Evolutionary conservation across 2,113 vertebrate species (phyloP).

Genomic region (Paedocypris sp.): DNA sequence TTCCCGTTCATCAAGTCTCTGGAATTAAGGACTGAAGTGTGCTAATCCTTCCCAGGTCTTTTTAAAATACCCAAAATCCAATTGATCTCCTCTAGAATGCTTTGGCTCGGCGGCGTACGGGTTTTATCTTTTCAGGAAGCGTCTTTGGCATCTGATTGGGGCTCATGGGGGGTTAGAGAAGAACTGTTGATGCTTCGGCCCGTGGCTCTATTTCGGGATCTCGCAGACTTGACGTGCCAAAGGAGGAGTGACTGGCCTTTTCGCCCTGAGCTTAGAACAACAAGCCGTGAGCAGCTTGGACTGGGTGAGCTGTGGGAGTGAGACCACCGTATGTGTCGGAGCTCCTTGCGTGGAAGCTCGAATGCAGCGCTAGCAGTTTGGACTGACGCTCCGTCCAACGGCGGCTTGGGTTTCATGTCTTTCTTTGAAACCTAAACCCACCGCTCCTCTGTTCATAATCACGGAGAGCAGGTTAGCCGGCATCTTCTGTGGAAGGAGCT

Average conservation of each 20-base stretch:
- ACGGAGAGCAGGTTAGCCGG: not conserved
- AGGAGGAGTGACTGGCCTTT: not conserved
- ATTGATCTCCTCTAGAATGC: not conserved
- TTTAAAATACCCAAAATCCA: not conserved
- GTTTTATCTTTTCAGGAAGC: not conserved
- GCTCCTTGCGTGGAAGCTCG: not conserved
- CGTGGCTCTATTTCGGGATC: not conserved
- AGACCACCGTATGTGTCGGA: not conserved
- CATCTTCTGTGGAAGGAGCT: not conserved
- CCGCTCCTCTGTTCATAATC: constrained; percentile 15
- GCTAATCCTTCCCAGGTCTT: not conserved
- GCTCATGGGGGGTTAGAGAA: not conserved
- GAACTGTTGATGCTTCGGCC: not conserved
- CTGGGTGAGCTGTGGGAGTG: not conserved
- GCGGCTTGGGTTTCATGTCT: not conserved
- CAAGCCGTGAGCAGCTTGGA: not conserved
- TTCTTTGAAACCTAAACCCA: not conserved
- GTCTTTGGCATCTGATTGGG: not conserved
- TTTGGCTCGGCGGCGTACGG: not conserved
- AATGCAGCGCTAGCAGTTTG: constrained; percentile 3
- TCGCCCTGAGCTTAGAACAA: constrained; percentile 6
- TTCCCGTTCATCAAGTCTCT: not conserved
- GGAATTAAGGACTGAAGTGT: not conserved
- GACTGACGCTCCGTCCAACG: not conserved
- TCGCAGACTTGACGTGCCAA: not conserved